Conservation (phyloP, 2,113 vertebrate species). For the Meriones unguiculatus region DNA sequence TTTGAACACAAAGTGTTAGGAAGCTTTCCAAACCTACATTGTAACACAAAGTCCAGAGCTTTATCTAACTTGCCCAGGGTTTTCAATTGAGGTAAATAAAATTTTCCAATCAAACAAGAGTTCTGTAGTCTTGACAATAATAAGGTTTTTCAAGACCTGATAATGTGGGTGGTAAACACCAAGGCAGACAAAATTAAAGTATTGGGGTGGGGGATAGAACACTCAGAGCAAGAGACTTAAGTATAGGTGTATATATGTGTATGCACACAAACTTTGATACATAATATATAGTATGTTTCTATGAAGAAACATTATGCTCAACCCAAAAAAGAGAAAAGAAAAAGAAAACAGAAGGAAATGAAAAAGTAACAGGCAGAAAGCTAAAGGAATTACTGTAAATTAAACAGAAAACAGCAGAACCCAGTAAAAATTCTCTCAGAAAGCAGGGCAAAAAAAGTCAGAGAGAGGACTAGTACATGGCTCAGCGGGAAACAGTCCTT, state of each 20-base stretch:
- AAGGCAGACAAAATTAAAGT: conserved; percentile 42
- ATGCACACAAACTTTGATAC: neutral
- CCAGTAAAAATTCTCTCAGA: neutral
- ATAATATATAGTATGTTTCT: neutral
- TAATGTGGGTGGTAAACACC: neutral
- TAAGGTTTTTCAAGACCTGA: neutral
- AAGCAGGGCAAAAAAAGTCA: neutral
- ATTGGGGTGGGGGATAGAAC: neutral
- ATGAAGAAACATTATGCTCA: neutral
- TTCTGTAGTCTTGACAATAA: neutral
- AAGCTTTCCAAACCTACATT: neutral
- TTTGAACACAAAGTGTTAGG: neutral
- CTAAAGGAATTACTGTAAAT: conserved; percentile 21
- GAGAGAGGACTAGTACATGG: neutral
- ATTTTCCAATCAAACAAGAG: neutral
- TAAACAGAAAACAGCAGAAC: conserved; percentile 5
- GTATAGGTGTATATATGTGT: neutral
- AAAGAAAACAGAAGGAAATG: neutral
- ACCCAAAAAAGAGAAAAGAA: neutral
- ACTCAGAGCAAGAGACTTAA: neutral
- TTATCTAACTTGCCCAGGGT: neutral
- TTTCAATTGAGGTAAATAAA: conserved; percentile 1
- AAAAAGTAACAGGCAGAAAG: conserved; percentile 11
- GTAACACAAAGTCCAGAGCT: neutral
- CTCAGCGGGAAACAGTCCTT: neutral